Evolutionary conservation across 2,797 vertebrate genomes (phyloP), one percentile per base, ranked within the genome.

Genomic region (Melanotaenia trifasciata): DNA sequence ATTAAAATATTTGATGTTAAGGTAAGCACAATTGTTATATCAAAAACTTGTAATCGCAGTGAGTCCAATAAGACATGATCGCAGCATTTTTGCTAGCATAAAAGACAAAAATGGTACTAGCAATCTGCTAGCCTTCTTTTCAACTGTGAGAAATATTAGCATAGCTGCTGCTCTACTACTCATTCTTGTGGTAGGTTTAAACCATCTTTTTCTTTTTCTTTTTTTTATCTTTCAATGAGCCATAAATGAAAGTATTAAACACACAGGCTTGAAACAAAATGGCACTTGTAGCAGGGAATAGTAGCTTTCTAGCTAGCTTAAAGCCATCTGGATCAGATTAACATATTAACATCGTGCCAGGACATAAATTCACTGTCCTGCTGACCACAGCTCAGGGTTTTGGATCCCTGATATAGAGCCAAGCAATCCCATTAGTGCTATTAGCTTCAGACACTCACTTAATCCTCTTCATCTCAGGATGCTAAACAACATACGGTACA

Each of bases 111-210:
- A 87, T 35, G 78, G 86, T 85, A 78, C 80, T 84, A 86, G 85
- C 84, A 38, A 64, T 70, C 62, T 74, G 81, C 84, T 83, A 78
- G 71, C 71, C 69, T 89, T 76, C 75, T 78, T 83, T 81, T 88
- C 85, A 84, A 86, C 86, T 93, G 86, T 92, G 86, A 91, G 79
- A 90, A 81, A 74, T 68, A 65, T 84, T 90, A 89, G 85, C 81
- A 10, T 87, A 81, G 87, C 84, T 76, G 73, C 81, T 81, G 70
- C 89, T 81, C 65, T 72, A 70, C 43, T 50, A 68, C 72, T 89
- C 18, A 28, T 74, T 53, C 8, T 35, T 36, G 13, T 5, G 13
- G 63, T 24, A 38, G 64, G 79, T 75, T 73, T 66, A 33, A 36
- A 54, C 24, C 36, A 8, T 56, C 9, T 45, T 40, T 20, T 36